Base-by-base conservation (phyloP, 2,797 vertebrate species). In the Poeciliopsis paucimaculata region DNA sequence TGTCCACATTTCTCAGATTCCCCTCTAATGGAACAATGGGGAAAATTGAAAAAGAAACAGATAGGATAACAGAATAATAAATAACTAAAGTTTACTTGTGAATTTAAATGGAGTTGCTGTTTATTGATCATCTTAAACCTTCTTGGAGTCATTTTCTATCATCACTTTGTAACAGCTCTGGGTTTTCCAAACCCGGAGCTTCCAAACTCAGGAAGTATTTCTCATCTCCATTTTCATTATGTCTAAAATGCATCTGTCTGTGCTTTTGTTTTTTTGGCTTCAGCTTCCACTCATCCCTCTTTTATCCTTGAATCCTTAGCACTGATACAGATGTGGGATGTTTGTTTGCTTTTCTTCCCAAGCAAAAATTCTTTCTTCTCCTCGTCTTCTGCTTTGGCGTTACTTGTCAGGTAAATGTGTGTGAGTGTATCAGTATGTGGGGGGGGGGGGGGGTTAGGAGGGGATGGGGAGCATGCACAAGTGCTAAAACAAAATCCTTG, bases 361-460 rank as follows among this genome's bases (percentile, higher is more conserved):
- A 87, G 89, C 86, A 94, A 94, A 94, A 94, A 94, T 95, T 91
- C 94, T 95, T 95, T 95, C 91, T 94, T 95, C 90, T 94, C 81
- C 89, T 87, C 88, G 77, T 84, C 80, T 84, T 77, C 80, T 73
- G 55, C 88, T 93, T 89, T 89, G 83, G 84, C 89, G 87, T 92
- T 91, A 88, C 83, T 86, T 93, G 88, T 91, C 83, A 73, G 77
- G 86, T 77, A 55, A 80, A 78, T 79, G 55, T 71, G 72, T 73
- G 71, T 80, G 55, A 57, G 3, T 13, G 60, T 75, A 3, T 76
- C 73, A 55, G 57, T 78, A 74, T 77, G 73, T 78, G 51, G 55
- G 51, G 39, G 36, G 51, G 55, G 51, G 39, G 36, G 23, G 13
- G 41, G n/a, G n/a, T 68, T 13, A 39, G 34, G 15, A 45, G 34